Conservation (phyloP, 2,113 vertebrate species). For the Nematolebias whitei region DNA sequence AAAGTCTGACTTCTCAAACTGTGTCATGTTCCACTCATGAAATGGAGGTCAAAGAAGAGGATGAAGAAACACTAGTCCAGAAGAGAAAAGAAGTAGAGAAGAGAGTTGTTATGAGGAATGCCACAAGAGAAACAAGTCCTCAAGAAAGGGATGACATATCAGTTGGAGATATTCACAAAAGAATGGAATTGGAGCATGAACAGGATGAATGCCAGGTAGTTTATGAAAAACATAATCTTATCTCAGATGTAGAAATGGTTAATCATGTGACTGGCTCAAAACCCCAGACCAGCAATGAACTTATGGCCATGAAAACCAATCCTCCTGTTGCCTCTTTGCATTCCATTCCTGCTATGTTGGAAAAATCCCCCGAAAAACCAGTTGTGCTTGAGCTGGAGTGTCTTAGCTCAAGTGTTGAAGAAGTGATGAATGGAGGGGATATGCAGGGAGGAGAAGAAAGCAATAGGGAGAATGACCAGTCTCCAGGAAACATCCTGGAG, state of each 20-base stretch:
- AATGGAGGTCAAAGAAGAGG: slow-evolving; percentile 74
- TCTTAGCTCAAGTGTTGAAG: slow-evolving; percentile 51
- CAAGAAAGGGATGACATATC: slow-evolving; percentile 19
- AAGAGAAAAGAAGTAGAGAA: slow-evolving; percentile 48
- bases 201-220: slow-evolving; percentile 70
- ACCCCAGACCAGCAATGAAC: background rate
- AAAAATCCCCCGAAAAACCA: slow-evolving; percentile 56
- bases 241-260: slow-evolving; percentile 45
- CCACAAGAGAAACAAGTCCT: slow-evolving; percentile 32
- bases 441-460: slow-evolving; percentile 33
- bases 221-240: slow-evolving; percentile 57
- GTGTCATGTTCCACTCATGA: slow-evolving; percentile 60
- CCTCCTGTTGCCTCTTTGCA: slow-evolving; percentile 17
- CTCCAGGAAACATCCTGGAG: slow-evolving; percentile 73
- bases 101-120: slow-evolving; percentile 13
- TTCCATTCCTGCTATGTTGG: slow-evolving; percentile 18
- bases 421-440: slow-evolving; percentile 38
- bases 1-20: slow-evolving; percentile 34
- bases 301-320: slow-evolving; percentile 2
- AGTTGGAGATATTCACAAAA: slow-evolving; percentile 3
- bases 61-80: slow-evolving; percentile 71
- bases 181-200: slow-evolving; percentile 44
- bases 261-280: slow-evolving; percentile 19
- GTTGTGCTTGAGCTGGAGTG: slow-evolving; percentile 63
- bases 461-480: slow-evolving; percentile 44